A percentile compares a stretch with the other conserved stretches of the same genome.
Evolutionary conservation across 2,888 invertebrate species (phyloP).

Genomic region (Cerastis rubricosa): DNA sequence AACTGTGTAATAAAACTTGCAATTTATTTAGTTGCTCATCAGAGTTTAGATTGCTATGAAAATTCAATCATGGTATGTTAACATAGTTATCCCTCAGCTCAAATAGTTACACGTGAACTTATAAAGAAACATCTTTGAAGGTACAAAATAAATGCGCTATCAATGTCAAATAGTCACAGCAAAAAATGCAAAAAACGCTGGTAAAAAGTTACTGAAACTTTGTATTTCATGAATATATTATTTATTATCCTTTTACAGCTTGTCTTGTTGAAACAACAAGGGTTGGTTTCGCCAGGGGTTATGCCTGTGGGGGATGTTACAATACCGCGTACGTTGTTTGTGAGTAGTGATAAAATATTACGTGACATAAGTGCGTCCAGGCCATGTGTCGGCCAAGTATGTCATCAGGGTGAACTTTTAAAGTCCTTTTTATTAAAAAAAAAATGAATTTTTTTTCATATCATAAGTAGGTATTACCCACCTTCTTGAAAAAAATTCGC

Average conservation of each 20-base stretch:
- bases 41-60: constrained; percentile 41
- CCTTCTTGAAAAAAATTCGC: background rate
- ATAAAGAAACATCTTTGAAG: background rate
- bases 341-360: constrained; percentile 38
- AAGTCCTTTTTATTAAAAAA: background rate
- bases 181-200: too few relatives aligned
- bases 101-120: background rate
- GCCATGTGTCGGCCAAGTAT: background rate
- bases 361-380: background rate
- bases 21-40: constrained; percentile 59
- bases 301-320: too few relatives aligned
- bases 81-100: background rate
- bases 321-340: constrained; percentile 5
- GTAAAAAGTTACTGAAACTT: background rate
- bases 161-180: background rate
- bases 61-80: background rate
- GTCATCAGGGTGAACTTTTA: constrained; percentile 7
- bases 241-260: constrained; percentile 45
- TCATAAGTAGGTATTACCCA: background rate
- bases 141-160: background rate
- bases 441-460: background rate
- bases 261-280: too few relatives aligned
- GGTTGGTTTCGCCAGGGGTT: too few relatives aligned
- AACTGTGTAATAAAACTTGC: constrained; percentile 55
- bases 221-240: background rate